These are phyloP conservation scores for Drosophila willistoni DNA, from an alignment of 1,140 invertebrate genomes.

Conservation along the genomic window DNA sequence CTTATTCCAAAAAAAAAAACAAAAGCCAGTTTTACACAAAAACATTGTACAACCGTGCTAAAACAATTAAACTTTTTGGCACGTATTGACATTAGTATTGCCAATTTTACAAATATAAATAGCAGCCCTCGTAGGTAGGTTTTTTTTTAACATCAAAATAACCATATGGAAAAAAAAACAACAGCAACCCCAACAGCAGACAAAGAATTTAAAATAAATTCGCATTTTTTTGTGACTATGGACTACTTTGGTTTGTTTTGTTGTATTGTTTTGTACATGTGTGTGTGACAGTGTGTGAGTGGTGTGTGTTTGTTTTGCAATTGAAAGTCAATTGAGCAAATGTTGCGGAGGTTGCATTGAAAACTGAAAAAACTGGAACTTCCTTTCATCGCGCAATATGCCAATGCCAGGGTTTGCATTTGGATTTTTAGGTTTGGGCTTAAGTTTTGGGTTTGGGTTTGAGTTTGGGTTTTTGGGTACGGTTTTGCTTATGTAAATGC, in stretches of 20 bases:
- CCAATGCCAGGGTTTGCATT: constrained; percentile 15
- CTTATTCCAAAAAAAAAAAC: too few species aligned
- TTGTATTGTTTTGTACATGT: constrained; percentile 13
- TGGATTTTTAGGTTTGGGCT: constrained; percentile 9
- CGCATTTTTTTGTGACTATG: constrained; percentile 20
- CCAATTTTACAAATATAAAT: too few species aligned
- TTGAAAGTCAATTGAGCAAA: constrained; percentile 63
- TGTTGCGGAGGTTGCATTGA: constrained; percentile 42
- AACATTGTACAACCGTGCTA: too few species aligned
- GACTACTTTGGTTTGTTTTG: constrained; percentile 9
- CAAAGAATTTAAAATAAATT: constrained; percentile 45
- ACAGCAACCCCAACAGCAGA: constrained; percentile 25
- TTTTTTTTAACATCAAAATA: constrained; percentile 36
- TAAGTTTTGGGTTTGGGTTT: background rate
- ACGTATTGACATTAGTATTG: too few species aligned
- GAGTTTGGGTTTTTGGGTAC: constrained; percentile 8
- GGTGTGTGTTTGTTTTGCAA: constrained; percentile 58
- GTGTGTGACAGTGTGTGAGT: constrained; percentile 27
- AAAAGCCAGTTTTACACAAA: too few species aligned
- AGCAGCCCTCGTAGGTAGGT: too few species aligned
- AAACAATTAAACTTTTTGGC: too few species aligned
- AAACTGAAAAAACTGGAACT: constrained; percentile 16
- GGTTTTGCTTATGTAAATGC: constrained; percentile 49
- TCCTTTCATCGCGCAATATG: constrained; percentile 24
- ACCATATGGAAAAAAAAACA: constrained; percentile 26